Evolutionary conservation across 1,140 invertebrate species (phyloP).

Genomic region (Aradophagus sp.): DNA sequence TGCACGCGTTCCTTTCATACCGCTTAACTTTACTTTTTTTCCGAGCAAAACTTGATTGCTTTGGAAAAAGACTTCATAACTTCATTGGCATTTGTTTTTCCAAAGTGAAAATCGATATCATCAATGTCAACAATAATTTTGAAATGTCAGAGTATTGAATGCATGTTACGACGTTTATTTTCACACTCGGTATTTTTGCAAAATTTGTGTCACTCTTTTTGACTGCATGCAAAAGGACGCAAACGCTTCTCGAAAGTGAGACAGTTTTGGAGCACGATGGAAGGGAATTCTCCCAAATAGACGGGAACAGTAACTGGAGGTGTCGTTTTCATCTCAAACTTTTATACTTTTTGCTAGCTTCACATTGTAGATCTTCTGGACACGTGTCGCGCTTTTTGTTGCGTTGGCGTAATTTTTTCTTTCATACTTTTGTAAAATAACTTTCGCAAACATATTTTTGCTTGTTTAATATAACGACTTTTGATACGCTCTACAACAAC

Average conservation of each 20-base stretch:
- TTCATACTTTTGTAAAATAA: too few relatives aligned
- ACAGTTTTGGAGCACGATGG: conserved; percentile 75
- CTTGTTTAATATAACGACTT: too few relatives aligned
- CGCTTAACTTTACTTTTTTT: conserved; percentile 24
- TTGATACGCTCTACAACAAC: too few relatives aligned
- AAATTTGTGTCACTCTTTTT: conserved; percentile 56
- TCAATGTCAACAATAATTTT: too few relatives aligned
- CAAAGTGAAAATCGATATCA: too few relatives aligned
- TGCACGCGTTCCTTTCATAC: conserved; percentile 35
- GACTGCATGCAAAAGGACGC: conserved; percentile 72
- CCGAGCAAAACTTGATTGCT: conserved; percentile 8
- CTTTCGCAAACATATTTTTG: too few relatives aligned
- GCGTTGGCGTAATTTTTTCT: too few relatives aligned
- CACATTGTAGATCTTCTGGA: conserved; percentile 24
- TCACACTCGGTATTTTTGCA: conserved; percentile 29
- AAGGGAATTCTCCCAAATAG: conserved; percentile 71
- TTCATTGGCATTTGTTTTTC: too few relatives aligned
- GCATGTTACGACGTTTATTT: too few relatives aligned
- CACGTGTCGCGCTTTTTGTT: conserved; percentile 29
- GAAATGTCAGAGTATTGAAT: too few relatives aligned
- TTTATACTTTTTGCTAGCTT: conserved; percentile 48
- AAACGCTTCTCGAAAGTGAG: conserved; percentile 74
- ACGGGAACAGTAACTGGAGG: conserved; percentile 49
- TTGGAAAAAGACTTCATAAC: too few relatives aligned
- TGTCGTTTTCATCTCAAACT: conserved; percentile 48